These are phyloP conservation scores for Odontesthes bonariensis DNA, from an alignment of 2,113 vertebrate species.

Conservation along the genomic window DNA sequence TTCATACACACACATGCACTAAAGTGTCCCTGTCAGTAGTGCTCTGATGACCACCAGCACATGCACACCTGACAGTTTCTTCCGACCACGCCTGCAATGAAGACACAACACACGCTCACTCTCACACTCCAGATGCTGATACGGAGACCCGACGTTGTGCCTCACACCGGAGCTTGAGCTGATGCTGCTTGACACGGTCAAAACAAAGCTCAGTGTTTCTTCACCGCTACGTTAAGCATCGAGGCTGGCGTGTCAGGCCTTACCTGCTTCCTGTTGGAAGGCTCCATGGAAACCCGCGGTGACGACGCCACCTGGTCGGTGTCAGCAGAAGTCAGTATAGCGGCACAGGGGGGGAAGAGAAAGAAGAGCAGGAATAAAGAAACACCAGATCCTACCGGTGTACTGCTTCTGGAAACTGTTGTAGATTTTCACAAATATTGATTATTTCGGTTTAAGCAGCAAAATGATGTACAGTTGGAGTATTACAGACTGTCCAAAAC, in stretches of 20 bases:
- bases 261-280: constrained; percentile 74
- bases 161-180: constrained; percentile 68
- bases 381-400: background rate
- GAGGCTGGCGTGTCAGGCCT: constrained; percentile 61
- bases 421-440: constrained; percentile 20
- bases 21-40: constrained; percentile 59
- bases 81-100: constrained; percentile 27
- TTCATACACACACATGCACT: constrained; percentile 29
- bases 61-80: constrained; percentile 67
- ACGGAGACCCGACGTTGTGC: constrained; percentile 43
- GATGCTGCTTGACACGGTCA: constrained; percentile 79
- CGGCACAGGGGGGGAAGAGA: background rate
- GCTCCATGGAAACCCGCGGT: constrained; percentile 69
- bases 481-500: constrained; percentile 1
- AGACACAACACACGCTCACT: constrained; percentile 40
- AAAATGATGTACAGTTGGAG: background rate
- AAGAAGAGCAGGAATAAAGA: constrained; percentile 14
- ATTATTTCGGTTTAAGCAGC: constrained; percentile 10
- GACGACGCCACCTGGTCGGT: constrained; percentile 81
- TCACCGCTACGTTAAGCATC: constrained; percentile 69
- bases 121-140: constrained; percentile 52
- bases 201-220: constrained; percentile 69
- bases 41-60: constrained; percentile 36
- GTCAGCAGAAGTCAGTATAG: constrained; percentile 77
- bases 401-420: constrained; percentile 12